Evolutionary conservation across 2,888 invertebrate species (phyloP).

Genomic region (Fragum fragum): DNA sequence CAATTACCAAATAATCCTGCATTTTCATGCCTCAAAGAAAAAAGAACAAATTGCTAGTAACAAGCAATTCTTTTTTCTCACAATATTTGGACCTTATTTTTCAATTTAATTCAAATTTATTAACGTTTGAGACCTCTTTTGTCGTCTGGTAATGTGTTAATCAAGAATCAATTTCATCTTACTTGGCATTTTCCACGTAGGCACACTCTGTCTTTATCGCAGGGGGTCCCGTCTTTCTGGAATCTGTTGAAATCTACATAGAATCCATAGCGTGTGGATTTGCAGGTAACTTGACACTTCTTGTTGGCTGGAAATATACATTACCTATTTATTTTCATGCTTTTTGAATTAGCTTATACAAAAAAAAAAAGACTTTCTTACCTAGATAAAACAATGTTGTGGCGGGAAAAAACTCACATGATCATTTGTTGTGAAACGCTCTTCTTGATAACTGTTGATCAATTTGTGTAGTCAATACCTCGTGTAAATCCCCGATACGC

Average conservation of each 20-base stretch:
- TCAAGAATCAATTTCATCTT: not conserved
- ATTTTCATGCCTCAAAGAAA: too few relatives aligned
- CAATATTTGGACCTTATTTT: too few relatives aligned
- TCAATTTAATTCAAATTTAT: too few relatives aligned
- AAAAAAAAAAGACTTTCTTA: not conserved
- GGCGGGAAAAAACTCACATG: not conserved
- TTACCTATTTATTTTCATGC: not conserved
- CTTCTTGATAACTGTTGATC: not conserved
- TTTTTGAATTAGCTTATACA: not conserved
- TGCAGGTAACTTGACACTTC: slow-evolving; percentile 53
- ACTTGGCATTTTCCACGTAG: slow-evolving; percentile 57
- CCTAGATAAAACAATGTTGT: not conserved
- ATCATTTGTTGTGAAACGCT: too few relatives aligned
- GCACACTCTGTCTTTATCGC: slow-evolving; percentile 39
- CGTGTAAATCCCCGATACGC: too few relatives aligned
- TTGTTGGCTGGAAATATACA: slow-evolving; percentile 38
- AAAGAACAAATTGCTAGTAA: too few relatives aligned
- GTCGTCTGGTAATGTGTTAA: too few relatives aligned
- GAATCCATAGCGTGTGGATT: slow-evolving; percentile 45
- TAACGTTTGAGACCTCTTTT: too few relatives aligned
- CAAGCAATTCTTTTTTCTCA: too few relatives aligned
- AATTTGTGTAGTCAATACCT: not conserved
- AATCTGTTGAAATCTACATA: slow-evolving; percentile 33
- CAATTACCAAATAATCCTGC: too few relatives aligned
- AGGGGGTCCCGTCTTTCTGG: slow-evolving; percentile 47